Base-by-base conservation (phyloP, 2,888 invertebrate species). In the Drosophila anceps region DNA sequence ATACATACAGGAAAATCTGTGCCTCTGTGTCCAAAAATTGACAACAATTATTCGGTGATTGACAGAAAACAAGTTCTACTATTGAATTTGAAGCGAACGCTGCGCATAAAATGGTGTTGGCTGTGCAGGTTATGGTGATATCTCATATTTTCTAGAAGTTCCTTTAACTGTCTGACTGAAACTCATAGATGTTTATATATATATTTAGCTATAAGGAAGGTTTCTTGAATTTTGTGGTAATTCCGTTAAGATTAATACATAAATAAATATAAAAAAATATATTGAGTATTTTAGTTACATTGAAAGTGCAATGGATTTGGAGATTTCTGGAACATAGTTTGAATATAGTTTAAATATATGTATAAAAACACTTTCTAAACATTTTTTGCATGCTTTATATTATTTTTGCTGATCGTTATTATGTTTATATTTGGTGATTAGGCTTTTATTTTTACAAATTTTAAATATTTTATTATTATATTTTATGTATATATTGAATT, bases 1-100 rank as follows among this genome's bases (percentile, higher is more conserved):
- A 54, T 39, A 39, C 54, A 54, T 18, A 39, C 54, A 54, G 24
- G 2, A 33, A 54, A 37, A 44, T 46, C 57, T 57, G 55, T 60
- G 69, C 59, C 41, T 63, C 31, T 58, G 33, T 59, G 60, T 37
- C 18, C 59, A 33, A 69, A 60, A 46, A 46, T 39, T 57, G 57
- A 67, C 54, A 73, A 58, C 75, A 73, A 54, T 61, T 68, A 58
- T 41, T 48, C 18, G 31, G 60, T 51, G 72, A 60, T 74, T 60
- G 60, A 57, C 43, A 33, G 27, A 29, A 48, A 68, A 39, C 68
- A 46, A 41, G 54, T 41, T 53, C 39, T 53, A 58, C 41, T 57
- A 46, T 58, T 44, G 39, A 35, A 29, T 67, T 27, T 44, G 24
- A 39, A 67, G 31, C 46, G 66, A 51, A 61, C 20, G 24, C 27